A percentile compares a stretch with the other conserved stretches of the same genome.
Conservation (phyloP, 1,140 invertebrate genomes). For the Micrasema minimum region DNA sequence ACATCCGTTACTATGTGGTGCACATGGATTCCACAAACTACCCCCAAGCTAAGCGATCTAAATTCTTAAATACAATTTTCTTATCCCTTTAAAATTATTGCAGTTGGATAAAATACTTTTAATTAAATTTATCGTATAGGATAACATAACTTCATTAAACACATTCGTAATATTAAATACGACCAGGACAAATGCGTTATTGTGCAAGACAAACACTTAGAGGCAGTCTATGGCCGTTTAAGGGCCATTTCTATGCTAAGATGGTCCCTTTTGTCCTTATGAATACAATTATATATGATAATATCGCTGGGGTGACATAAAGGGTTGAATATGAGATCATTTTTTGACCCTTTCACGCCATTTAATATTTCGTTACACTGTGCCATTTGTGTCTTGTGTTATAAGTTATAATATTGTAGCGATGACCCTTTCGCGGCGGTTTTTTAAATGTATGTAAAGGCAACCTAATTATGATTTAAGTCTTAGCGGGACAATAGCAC, state of each 20-base stretch:
- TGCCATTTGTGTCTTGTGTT: constrained; percentile 37
- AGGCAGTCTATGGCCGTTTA: constrained; percentile 33
- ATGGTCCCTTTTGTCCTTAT: constrained; percentile 41
- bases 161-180: no score
- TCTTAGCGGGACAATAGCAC: background rate
- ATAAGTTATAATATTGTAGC: constrained; percentile 13
- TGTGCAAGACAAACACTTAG: constrained; percentile 34
- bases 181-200: constrained; percentile 40
- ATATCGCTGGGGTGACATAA: constrained; percentile 29
- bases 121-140: no score
- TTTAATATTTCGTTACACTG: constrained; percentile 52
- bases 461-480: constrained; percentile 20
- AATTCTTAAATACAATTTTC: no score
- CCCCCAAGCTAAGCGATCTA: no score
- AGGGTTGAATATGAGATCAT: constrained; percentile 34
- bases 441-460: constrained; percentile 11
- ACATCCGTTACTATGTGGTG: no score
- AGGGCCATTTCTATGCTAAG: constrained; percentile 41
- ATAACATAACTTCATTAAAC: no score
- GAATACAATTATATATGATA: constrained; percentile 50
- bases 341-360: constrained; percentile 53
- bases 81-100: no score
- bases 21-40: no score
- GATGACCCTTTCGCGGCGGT: constrained; percentile 15
- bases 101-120: no score